Base-by-base conservation (phyloP, 2,113 vertebrate genomes). In the Tichodroma muraria region DNA sequence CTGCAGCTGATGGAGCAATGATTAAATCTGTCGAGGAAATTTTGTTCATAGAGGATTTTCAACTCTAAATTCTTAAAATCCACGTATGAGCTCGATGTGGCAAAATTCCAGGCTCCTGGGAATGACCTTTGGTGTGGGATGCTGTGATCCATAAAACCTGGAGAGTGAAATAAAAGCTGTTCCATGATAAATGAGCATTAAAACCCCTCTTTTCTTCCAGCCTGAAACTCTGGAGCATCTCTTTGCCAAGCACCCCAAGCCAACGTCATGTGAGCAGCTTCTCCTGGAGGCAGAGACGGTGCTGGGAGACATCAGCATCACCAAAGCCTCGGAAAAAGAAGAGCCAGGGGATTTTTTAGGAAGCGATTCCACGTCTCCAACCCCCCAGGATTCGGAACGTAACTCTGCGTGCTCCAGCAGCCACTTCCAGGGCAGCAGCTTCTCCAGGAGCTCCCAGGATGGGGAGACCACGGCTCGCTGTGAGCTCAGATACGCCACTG, bases 201-300 rank as follows among this genome's bases (percentile, higher is more conserved):
- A 97, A 97, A 94, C 85, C 4, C 97, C 11, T 97, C 76, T 98
- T 97, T 98, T 97, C 95, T 96, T 98, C 94, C 96, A 99, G 99
- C 97, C 98, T 80, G 98, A 99, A 93, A 97, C 97, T 21, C 98
- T 98, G 84, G 98, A 99, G 86, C 98, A 98, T 78, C 96, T 99
- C 87, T 99, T 99, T 91, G 88, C 96, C 96, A 98, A 96, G 90
- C 97, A 97, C 42, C 95, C 97, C 4, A 97, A 98, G 63, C 97
- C 97, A 19, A 91, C 97, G 52, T 91, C 98, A 19, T 97, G 97
- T 80, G 98, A 98, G 94, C 98, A 98, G 5, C 97, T 99, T 72
- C 98, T 98, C 80, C 93, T 98, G 84, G 98, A 99, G 35, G 92
- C 98, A 37, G 99, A 99, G 97, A 94, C 97, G 33, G 96, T 98